Percentiles rank a stretch among this genome's conserved stretches.
Evolutionary conservation across 2,797 vertebrate species (phyloP).

Genomic region (Chiloscyllium punctatum): DNA sequence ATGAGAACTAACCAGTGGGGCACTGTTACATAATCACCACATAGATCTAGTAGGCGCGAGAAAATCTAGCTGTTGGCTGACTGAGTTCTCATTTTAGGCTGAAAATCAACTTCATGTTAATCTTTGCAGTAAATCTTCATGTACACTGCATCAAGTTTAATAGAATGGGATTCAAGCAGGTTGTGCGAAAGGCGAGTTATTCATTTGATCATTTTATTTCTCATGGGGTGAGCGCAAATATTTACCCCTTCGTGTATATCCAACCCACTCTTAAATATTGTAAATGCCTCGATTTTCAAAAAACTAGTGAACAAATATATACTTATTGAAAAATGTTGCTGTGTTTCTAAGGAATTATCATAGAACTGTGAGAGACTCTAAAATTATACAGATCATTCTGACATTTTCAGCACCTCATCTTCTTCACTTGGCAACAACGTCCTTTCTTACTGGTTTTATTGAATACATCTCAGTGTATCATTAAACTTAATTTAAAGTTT

Average conservation of each 20-base stretch:
- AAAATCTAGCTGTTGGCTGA: background rate
- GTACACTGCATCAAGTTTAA: background rate
- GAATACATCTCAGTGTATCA: background rate
- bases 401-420: background rate
- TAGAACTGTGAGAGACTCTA: background rate
- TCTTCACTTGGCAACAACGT: background rate
- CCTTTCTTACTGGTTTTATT: background rate
- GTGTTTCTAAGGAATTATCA: background rate
- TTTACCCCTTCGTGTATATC: background rate
- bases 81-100: background rate
- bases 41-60: background rate
- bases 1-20: too few relatives aligned
- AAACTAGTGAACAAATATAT: background rate
- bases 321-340: background rate
- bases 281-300: background rate
- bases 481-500: constrained; percentile 1
- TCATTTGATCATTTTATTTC: background rate
- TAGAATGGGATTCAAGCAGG: background rate
- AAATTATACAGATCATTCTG: background rate
- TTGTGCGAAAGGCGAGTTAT: background rate
- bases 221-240: background rate
- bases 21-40: too few relatives aligned
- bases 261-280: background rate
- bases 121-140: background rate
- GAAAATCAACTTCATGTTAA: background rate